phyloP scores from a whole-genome alignment of 2,113 vertebrate genomes.

The Danionella cerebrum region DNA sequence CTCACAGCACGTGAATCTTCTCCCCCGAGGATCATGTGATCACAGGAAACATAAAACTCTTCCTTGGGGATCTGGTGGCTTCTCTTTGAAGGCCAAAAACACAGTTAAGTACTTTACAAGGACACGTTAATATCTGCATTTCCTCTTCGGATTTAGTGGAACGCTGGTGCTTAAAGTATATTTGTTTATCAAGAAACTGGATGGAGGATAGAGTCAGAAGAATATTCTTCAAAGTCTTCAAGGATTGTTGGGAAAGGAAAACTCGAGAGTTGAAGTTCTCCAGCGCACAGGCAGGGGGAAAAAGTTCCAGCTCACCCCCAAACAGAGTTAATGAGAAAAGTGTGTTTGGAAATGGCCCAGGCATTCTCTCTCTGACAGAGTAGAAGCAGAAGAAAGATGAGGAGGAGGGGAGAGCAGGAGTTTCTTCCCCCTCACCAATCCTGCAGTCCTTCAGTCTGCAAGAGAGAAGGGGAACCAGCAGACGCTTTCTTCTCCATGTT shows the following conservation, averaged over 20 bases:
- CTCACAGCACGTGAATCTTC: background rate
- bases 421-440: slow-evolving; percentile 21
- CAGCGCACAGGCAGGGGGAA: slow-evolving; percentile 10
- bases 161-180: background rate
- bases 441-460: slow-evolving; percentile 11
- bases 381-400: background rate
- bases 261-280: background rate
- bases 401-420: background rate
- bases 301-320: slow-evolving; percentile 48
- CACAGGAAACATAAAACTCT: slow-evolving; percentile 60
- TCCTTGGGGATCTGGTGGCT: slow-evolving; percentile 44
- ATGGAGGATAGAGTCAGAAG: background rate
- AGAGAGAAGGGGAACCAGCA: slow-evolving; percentile 51
- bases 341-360: slow-evolving; percentile 67
- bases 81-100: slow-evolving; percentile 16
- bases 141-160: background rate
- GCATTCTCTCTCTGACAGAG: slow-evolving; percentile 44
- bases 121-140: background rate
- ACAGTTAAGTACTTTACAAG: background rate
- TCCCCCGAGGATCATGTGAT: slow-evolving; percentile 20
- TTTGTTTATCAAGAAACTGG: background rate
- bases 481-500: background rate
- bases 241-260: background rate
- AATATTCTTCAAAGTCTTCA: background rate
- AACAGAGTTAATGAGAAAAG: slow-evolving; percentile 82